Evolutionary conservation across 37 sponge, comb jelly and placozoan species (phyloP), one percentile per base, ranked within the genome.

Genomic region (Crambe crambe): DNA sequence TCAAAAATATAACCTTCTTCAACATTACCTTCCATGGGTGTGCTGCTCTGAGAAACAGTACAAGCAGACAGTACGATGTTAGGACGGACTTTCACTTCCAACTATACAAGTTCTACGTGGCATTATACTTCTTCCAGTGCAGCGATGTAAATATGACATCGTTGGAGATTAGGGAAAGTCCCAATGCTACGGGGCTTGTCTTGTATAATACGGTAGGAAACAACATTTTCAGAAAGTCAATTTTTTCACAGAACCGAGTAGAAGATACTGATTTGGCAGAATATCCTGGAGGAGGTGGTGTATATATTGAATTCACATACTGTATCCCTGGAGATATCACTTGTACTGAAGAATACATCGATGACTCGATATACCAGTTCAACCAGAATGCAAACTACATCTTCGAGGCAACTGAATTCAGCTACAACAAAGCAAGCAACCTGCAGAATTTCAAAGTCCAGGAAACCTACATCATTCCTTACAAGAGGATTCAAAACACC

Each of bases 291-390:
- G 89, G 89, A 18, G 89, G 84, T 18, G 89, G 89, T 0, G 12
- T 89, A 8, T 83, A 83, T 27, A 42, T 89, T 30, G 89, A 89
- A 66, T 83, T 83, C 71, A 74, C 66, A 0, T 83, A 78, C 69
- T 89, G 89, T 56, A 22, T 42, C 0, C 88, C 88, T 35, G 83
- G 83, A 21, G 59, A 41, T 1, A 1, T 30, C 20, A 60, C 3
- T 25, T 77, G 68, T 67, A 23, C 34, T 12, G 30, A 83, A 17
- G 12, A 1, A 3, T 5, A 0, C 9, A 15, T 56, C n/a, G 17
- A 25, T n/a, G 58, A 47, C 2, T 29, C 66, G 26, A 25, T 15
- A 22, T 9, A 17, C 0, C 12, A 73, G 4, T 5, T 5, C 3
- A 73, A 72, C 44, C 31, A 30, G 0, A 31, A 31, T 34, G 41